These are phyloP conservation scores for Edolisoma coerulescens DNA, from an alignment of 2,113 vertebrate species.

Conservation along the genomic window DNA sequence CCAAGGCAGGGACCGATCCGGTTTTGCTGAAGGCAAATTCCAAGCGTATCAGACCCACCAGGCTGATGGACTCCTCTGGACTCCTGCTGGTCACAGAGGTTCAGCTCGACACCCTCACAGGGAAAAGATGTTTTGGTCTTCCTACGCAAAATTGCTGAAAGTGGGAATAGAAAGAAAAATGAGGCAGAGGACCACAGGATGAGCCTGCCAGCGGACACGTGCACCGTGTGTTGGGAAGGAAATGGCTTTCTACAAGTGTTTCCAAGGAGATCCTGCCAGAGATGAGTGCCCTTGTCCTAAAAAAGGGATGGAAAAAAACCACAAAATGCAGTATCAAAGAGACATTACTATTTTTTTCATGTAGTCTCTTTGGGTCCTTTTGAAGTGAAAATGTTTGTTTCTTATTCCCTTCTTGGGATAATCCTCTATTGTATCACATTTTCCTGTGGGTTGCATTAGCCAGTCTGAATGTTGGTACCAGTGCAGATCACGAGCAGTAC, in stretches of 20 bases:
- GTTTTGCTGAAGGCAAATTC: neutral
- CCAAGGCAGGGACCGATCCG: neutral
- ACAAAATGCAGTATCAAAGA: slow-evolving; percentile 1
- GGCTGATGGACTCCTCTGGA: fast-evolving
- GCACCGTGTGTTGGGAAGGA: neutral
- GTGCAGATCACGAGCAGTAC: neutral
- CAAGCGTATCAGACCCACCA: neutral
- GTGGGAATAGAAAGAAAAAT: neutral
- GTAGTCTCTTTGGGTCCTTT: neutral
- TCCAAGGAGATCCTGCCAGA: slow-evolving; percentile 21
- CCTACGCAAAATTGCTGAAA: neutral
- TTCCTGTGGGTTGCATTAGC: neutral
- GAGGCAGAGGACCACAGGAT: neutral
- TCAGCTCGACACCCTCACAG: neutral
- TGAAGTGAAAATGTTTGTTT: slow-evolving; percentile 10
- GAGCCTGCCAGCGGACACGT: fast-evolving
- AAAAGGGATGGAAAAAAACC: neutral
- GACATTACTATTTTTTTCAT: neutral
- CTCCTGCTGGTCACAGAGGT: neutral
- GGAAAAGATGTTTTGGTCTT: neutral
- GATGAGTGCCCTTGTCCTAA: neutral
- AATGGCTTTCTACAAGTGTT: neutral
- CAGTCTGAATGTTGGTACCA: neutral
- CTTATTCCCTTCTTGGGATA: neutral
- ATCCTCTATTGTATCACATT: neutral